phyloP scores from a whole-genome alignment of 1,140 invertebrate species.

The Saxidomus purpurata region DNA sequence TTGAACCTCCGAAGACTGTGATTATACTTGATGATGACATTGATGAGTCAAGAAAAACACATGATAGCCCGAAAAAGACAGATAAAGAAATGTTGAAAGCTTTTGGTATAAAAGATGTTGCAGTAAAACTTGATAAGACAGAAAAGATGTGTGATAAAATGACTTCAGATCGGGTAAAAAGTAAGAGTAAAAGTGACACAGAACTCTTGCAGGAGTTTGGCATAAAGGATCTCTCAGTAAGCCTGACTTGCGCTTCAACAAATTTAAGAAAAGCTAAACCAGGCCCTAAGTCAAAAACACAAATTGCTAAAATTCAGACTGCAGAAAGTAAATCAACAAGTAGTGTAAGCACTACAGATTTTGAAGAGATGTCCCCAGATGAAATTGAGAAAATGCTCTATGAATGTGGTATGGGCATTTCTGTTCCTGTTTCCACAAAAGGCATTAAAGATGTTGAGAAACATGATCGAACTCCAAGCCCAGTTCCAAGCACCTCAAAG shows the following conservation, averaged over 20 bases:
- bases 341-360: not conserved
- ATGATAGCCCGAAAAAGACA: not conserved
- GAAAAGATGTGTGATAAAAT: not conserved
- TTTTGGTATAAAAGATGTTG: not conserved
- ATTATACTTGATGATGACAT: slow-evolving; percentile 12
- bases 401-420: slow-evolving; percentile 46
- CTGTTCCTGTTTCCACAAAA: not conserved
- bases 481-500: slow-evolving; percentile 41
- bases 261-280: not conserved
- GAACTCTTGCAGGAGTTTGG: slow-evolving; percentile 12
- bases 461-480: slow-evolving; percentile 4
- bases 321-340: not conserved
- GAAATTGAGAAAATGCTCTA: slow-evolving; percentile 29
- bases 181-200: not conserved
- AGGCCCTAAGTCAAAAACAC: slow-evolving; percentile 2
- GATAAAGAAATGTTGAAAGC: not conserved
- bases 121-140: not conserved
- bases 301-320: not conserved
- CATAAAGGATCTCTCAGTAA: slow-evolving; percentile 3
- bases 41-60: not conserved
- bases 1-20: not conserved
- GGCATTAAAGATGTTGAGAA: not conserved
- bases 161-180: not conserved
- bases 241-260: not conserved
- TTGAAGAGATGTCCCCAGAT: slow-evolving; percentile 9